Percentiles rank a stretch among this genome's conserved stretches.
phyloP scores from a whole-genome alignment of 2,797 vertebrate genomes.

The Tiaroga cobitis region DNA sequence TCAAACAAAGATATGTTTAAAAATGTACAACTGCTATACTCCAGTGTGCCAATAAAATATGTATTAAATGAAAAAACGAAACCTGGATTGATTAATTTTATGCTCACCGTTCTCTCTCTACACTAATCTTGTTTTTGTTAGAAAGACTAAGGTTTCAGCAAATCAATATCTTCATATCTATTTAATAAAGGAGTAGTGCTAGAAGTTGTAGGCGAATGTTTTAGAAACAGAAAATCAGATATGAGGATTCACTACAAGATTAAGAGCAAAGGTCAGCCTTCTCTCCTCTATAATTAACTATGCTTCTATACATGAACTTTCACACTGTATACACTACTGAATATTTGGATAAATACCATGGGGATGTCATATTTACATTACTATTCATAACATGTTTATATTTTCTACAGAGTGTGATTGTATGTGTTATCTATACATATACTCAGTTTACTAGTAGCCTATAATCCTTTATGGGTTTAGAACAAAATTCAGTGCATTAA shows the following conservation, averaged over 20 bases:
- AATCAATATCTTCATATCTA: slow-evolving; percentile 44
- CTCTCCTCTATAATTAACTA: background rate
- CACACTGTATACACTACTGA: background rate
- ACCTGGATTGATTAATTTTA: slow-evolving; percentile 3
- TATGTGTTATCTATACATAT: background rate
- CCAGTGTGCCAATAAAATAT: slow-evolving; percentile 64
- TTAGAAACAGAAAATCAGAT: slow-evolving; percentile 25
- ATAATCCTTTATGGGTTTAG: background rate
- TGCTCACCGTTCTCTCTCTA: background rate
- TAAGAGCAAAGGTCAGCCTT: slow-evolving; percentile 26
- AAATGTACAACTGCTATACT: slow-evolving; percentile 56
- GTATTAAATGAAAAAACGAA: slow-evolving; percentile 44
- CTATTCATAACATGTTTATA: background rate
- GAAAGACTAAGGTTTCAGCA: background rate
- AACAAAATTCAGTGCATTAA: background rate
- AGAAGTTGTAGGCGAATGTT: background rate
- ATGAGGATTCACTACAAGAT: slow-evolving; percentile 19
- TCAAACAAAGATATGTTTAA: slow-evolving; percentile 55
- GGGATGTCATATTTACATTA: background rate
- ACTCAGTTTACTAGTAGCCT: background rate
- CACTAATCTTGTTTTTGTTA: background rate
- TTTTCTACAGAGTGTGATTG: background rate
- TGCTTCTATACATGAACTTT: slow-evolving; percentile 5
- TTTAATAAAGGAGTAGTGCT: slow-evolving; percentile 35
- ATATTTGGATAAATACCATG: background rate